phyloP scores from a whole-genome alignment of 2,888 invertebrate species.

The Lasiommata megera region DNA sequence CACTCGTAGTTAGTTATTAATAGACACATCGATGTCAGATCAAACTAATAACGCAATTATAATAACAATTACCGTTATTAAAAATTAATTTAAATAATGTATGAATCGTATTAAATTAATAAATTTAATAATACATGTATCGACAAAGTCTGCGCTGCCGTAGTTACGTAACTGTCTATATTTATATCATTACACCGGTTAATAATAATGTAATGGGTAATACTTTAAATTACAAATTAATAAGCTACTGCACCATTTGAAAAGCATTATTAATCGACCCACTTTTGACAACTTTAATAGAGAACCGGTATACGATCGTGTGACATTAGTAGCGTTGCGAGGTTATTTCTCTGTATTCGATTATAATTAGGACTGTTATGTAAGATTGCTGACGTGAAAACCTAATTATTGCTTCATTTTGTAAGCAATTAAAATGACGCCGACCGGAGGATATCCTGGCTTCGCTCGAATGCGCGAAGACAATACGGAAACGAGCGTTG shows the following conservation, averaged over 20 bases:
- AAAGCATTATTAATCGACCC: constrained; percentile 22
- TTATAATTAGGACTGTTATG: constrained; percentile 1
- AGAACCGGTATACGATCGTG: constrained; percentile 23
- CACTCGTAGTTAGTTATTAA: no score
- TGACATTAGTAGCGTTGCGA: constrained; percentile 23
- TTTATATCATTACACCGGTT: no score
- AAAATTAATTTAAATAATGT: no score
- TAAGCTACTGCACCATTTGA: neutral
- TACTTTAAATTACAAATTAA: neutral
- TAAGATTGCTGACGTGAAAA: neutral
- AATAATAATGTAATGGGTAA: no score
- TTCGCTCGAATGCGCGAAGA: constrained; percentile 60
- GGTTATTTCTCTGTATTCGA: constrained; percentile 15
- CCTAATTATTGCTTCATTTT: neutral
- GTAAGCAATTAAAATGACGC: constrained; percentile 22
- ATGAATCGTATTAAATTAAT: no score
- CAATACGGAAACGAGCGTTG: constrained; percentile 73
- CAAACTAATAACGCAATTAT: no score
- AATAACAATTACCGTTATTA: no score
- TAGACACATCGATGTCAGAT: no score
- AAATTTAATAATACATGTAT: no score
- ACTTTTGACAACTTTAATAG: constrained; percentile 20
- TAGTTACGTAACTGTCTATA: no score
- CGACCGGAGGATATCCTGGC: constrained; percentile 45
- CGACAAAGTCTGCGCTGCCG: no score